Conservation (phyloP, 2,888 invertebrate species). For the Phoronis australis region DNA sequence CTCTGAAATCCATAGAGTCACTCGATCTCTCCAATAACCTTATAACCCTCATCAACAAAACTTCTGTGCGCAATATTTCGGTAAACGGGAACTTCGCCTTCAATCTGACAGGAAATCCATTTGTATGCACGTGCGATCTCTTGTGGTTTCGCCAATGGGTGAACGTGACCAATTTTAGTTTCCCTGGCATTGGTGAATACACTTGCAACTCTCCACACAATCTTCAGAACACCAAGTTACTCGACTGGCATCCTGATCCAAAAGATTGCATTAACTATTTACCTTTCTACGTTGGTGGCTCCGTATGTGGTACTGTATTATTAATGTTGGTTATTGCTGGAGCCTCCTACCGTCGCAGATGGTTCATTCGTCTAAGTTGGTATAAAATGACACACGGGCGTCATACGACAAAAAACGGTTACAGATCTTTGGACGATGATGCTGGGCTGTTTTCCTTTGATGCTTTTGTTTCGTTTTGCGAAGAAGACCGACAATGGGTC, state of each 20-base stretch:
- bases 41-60: constrained; percentile 37
- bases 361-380: constrained; percentile 9
- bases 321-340: constrained; percentile 8
- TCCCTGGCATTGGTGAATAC: constrained; percentile 16
- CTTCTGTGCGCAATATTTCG: constrained; percentile 61
- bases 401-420: neutral
- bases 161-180: constrained; percentile 63
- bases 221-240: constrained; percentile 22
- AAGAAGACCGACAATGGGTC: constrained; percentile 25
- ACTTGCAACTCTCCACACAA: constrained; percentile 22
- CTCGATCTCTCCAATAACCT: constrained; percentile 41
- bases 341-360: constrained; percentile 9
- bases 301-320: constrained; percentile 9
- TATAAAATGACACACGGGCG: constrained; percentile 2
- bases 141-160: constrained; percentile 91
- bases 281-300: constrained; percentile 16
- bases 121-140: constrained; percentile 83
- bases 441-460: constrained; percentile 13
- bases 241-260: constrained; percentile 21
- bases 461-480: constrained; percentile 20
- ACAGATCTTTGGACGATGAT: constrained; percentile 10
- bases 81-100: constrained; percentile 59
- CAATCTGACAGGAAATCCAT: constrained; percentile 77
- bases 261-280: constrained; percentile 23
- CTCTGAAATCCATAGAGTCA: neutral